Conservation (phyloP, 2,797 vertebrate species). For the Geotrypetes seraphini region DNA sequence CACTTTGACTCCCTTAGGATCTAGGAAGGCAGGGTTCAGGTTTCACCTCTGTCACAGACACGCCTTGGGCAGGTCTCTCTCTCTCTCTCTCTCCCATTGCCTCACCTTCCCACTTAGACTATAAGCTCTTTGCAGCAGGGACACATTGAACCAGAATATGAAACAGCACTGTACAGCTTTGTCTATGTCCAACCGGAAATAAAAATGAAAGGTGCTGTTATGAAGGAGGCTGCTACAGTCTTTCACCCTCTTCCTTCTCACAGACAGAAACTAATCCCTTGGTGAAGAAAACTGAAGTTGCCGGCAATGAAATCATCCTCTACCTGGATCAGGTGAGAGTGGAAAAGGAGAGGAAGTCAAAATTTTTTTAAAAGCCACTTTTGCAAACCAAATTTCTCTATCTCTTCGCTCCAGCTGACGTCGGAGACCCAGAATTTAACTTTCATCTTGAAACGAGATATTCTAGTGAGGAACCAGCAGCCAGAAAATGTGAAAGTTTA, state of each 20-base stretch:
- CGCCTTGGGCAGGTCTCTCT: no score
- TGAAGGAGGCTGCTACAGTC: no score
- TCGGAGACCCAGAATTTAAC: constrained; percentile 18
- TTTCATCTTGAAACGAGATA: constrained; percentile 22
- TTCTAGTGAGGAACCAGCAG: constrained; percentile 31
- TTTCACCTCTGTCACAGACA: no score
- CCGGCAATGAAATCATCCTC: constrained; percentile 30
- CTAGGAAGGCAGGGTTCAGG: no score
- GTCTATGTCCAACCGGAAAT: no score
- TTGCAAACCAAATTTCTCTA: background rate
- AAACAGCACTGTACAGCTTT: background rate
- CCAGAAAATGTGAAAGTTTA: constrained; percentile 42
- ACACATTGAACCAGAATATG: background rate
- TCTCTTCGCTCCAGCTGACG: constrained; percentile 27
- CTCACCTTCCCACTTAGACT: no score
- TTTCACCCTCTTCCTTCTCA: constrained; percentile 9
- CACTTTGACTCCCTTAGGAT: no score
- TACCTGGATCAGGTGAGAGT: constrained; percentile 53
- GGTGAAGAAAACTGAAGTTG: constrained; percentile 38
- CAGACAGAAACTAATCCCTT: constrained; percentile 26
- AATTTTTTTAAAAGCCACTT: no score
- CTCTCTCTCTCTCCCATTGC: no score
- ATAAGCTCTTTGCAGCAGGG: no score
- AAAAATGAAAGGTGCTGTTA: no score
- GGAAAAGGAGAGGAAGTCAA: background rate